Evolutionary conservation across 2,888 invertebrate genomes (phyloP).

Genomic region (Meiosimyza decipiens): DNA sequence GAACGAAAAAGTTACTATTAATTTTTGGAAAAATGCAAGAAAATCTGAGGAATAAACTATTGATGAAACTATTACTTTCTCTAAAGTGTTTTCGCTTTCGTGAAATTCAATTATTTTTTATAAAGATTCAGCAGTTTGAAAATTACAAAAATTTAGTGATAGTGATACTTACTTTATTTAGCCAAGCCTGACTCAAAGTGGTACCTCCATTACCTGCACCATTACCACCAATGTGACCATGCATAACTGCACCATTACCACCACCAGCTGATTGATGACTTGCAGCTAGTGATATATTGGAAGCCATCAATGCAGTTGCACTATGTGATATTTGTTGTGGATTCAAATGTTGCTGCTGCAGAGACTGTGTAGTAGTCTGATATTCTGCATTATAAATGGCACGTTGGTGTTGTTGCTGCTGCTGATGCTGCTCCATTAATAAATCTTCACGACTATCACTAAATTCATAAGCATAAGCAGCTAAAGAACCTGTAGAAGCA

Average conservation of each 20-base stretch:
- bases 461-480: conserved; percentile 50
- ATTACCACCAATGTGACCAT: conserved; percentile 53
- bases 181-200: conserved; percentile 50
- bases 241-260: conserved; percentile 41
- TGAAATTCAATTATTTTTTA: too few relatives aligned
- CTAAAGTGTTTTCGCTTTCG: too few relatives aligned
- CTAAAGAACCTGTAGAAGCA: conserved; percentile 42
- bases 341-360: conserved; percentile 44
- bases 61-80: too few relatives aligned
- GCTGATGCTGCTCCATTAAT: conserved; percentile 48
- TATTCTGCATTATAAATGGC: conserved; percentile 51
- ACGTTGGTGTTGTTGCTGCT: conserved; percentile 43
- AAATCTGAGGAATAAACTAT: too few relatives aligned
- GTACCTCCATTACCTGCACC: conserved; percentile 50
- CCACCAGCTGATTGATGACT: conserved; percentile 62
- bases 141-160: background rate
- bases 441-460: conserved; percentile 60
- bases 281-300: conserved; percentile 63
- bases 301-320: conserved; percentile 62
- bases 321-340: conserved; percentile 57
- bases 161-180: conserved; percentile 45
- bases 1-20: too few relatives aligned
- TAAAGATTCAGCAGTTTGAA: too few relatives aligned
- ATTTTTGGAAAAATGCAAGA: too few relatives aligned
- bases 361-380: conserved; percentile 47